Conservation (phyloP, 64 coral and sea anemone genomes). For the Trachythela sp. region DNA sequence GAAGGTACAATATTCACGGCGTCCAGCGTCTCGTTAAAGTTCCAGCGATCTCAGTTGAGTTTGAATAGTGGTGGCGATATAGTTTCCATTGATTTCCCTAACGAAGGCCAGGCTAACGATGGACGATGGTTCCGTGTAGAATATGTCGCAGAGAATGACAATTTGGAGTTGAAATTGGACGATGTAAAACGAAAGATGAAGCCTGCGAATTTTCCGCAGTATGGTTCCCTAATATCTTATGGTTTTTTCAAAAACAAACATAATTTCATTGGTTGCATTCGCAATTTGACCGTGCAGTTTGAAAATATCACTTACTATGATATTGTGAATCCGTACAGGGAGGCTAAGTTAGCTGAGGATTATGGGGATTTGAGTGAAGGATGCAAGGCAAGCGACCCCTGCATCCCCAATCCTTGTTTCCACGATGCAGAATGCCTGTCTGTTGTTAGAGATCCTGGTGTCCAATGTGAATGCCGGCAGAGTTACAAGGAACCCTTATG, state of each 20-base stretch:
- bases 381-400: constrained; percentile 2
- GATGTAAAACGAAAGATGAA: not conserved
- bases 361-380: not conserved
- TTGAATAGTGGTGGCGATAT: not conserved
- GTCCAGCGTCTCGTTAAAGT: not conserved
- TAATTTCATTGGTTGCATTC: constrained; percentile 6
- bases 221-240: not conserved
- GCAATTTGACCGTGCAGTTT: not conserved
- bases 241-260: not conserved
- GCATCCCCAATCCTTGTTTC: not conserved
- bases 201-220: not conserved
- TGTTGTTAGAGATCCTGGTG: not conserved
- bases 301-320: not conserved
- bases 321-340: constrained; percentile 2
- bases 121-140: not conserved
- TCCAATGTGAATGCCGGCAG: not conserved
- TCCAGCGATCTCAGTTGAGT: not conserved
- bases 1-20: not conserved
- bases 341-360: not conserved
- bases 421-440: not conserved
- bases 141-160: not conserved
- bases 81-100: not conserved
- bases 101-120: not conserved
- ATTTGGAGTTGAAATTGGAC: not conserved
- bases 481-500: not conserved